Evolutionary conservation across 1,140 invertebrate genomes (phyloP).

Genomic region (Lethocerus indicus): DNA sequence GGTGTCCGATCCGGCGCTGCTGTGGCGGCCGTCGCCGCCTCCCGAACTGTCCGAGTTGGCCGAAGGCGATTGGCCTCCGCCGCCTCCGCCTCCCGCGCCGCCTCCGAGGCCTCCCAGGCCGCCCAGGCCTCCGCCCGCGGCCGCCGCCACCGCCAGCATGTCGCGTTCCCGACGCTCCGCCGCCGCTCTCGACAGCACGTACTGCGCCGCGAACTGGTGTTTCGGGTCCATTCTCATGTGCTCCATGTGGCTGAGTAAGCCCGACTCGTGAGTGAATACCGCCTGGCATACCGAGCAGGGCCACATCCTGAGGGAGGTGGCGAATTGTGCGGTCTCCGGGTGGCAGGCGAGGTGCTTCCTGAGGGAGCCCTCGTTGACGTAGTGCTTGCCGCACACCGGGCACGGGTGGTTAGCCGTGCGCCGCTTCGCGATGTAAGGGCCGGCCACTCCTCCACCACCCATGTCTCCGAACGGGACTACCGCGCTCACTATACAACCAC

Average conservation of each 20-base stretch:
- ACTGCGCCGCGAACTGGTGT: conserved; percentile 88
- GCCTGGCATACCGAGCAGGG: conserved; percentile 86
- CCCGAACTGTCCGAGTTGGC: conserved; percentile 50
- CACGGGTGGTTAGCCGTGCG: conserved; percentile 85
- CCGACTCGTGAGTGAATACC: conserved; percentile 84
- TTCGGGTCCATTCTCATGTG: conserved; percentile 94
- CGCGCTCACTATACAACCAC: too few species aligned
- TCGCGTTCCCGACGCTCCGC: conserved; percentile 75
- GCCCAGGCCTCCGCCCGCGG: conserved; percentile 24
- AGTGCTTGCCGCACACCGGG: conserved; percentile 86
- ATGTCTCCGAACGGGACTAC: conserved; percentile 2
- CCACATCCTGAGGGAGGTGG: conserved; percentile 78
- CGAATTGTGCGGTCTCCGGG: conserved; percentile 74
- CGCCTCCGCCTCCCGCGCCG: conserved; percentile 18
- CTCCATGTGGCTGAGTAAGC: conserved; percentile 83
- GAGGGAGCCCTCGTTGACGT: conserved; percentile 84
- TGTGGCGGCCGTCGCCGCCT: conserved; percentile 49
- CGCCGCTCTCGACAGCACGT: conserved; percentile 74
- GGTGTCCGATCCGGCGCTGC: conserved; percentile 52
- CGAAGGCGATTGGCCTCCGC: conserved; percentile 38
- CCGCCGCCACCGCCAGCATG: conserved; percentile 48
- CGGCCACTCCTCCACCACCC: conserved; percentile 7
- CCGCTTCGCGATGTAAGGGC: conserved; percentile 66
- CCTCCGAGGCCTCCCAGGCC: conserved; percentile 15
- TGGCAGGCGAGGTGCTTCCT: conserved; percentile 83